A percentile compares a stretch with the other conserved stretches of the same genome.
Conservation (phyloP, 2,797 vertebrate species). For the Clangula hyemalis region DNA sequence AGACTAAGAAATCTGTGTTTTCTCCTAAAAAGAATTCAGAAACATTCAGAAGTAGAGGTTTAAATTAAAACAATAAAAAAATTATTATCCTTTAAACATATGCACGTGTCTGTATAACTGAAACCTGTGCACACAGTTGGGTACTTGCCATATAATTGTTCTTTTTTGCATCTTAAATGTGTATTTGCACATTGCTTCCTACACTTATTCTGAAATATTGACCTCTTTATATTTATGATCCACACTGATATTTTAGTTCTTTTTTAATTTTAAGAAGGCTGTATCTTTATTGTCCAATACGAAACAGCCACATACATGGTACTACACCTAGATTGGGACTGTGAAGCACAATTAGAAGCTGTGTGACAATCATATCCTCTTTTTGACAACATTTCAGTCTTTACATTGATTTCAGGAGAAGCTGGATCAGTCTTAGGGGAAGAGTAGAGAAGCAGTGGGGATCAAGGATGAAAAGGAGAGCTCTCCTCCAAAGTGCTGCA, state of each 20-base stretch:
- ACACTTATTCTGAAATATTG: neutral
- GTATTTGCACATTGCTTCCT: neutral
- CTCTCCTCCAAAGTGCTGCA: neutral
- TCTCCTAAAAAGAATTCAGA: neutral
- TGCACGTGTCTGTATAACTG: neutral
- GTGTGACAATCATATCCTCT: neutral
- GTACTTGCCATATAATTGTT: neutral
- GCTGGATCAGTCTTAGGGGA: neutral
- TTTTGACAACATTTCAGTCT: neutral
- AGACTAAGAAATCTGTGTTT: neutral
- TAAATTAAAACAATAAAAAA: conserved; percentile 3
- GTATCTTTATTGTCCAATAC: neutral
- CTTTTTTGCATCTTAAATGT: neutral
- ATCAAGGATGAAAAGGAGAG: neutral
- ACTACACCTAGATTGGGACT: neutral
- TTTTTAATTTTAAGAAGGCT: neutral
- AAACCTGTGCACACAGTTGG: neutral
- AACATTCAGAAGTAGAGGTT: neutral
- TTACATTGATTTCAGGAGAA: neutral
- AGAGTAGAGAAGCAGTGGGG: neutral
- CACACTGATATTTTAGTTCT: neutral
- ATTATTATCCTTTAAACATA: neutral
- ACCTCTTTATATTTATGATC: neutral
- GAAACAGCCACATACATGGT: neutral
- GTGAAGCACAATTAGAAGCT: neutral